phyloP scores from a whole-genome alignment of 1,140 invertebrate genomes.

The Druon quercuslanigerum region DNA sequence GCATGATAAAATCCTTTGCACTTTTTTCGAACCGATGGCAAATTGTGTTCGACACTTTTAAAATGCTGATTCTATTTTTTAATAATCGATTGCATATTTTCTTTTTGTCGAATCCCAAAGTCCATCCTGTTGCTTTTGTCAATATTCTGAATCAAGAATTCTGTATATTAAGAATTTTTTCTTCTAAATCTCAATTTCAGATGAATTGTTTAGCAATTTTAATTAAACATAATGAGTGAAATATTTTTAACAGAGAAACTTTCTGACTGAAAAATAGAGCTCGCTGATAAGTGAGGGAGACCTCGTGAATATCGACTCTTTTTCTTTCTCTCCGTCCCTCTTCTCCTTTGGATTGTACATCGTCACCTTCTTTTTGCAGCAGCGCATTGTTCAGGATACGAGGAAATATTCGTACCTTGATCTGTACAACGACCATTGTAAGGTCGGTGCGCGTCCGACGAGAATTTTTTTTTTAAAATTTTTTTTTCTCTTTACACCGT shows the following conservation, averaged over 20 bases:
- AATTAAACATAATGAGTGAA: neutral
- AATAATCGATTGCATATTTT: neutral
- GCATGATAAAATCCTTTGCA: neutral
- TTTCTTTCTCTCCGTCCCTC: conserved; percentile 33
- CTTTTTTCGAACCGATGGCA: neutral
- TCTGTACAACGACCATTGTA: conserved; percentile 49
- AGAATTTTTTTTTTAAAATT: conserved; percentile 40
- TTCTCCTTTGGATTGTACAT: conserved; percentile 26
- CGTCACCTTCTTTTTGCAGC: conserved; percentile 37
- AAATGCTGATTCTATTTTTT: neutral
- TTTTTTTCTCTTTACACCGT: neutral
- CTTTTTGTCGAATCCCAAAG: too few species aligned
- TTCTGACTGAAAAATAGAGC: neutral
- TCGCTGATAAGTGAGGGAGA: conserved; percentile 31
- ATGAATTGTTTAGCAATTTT: neutral
- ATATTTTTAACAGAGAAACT: too few species aligned
- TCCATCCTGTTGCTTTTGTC: too few species aligned
- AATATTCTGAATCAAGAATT: too few species aligned
- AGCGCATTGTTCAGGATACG: conserved; percentile 34
- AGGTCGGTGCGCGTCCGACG: conserved; percentile 44
- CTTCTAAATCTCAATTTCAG: neutral
- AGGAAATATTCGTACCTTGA: conserved; percentile 51
- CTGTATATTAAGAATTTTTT: too few species aligned
- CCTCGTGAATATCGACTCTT: conserved; percentile 39
- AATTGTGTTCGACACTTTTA: neutral